phyloP scores from a whole-genome alignment of 2,797 vertebrate species.

The Pantherophis vulpinus region DNA sequence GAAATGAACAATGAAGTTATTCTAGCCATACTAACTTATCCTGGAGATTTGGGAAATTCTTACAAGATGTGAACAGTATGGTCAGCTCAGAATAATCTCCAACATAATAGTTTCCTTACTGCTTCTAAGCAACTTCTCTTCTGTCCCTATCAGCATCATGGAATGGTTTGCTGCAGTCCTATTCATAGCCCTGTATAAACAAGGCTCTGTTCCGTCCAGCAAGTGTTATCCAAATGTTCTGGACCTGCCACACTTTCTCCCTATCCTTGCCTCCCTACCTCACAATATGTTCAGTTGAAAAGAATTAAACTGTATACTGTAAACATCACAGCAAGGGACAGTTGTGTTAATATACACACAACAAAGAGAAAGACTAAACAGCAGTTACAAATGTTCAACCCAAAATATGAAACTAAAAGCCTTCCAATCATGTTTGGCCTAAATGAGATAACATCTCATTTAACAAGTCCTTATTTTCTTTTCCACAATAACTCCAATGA shows the following conservation, averaged over 20 bases:
- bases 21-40: background rate
- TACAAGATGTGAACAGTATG: background rate
- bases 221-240: background rate
- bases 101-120: background rate
- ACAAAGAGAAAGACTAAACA: constrained; percentile 36
- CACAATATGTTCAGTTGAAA: background rate
- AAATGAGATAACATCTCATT: constrained; percentile 26
- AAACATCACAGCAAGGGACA: constrained; percentile 48
- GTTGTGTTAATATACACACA: constrained; percentile 34
- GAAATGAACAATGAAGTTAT: background rate
- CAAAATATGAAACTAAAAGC: constrained; percentile 44
- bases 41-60: background rate
- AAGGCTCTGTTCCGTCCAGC: background rate
- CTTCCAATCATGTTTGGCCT: constrained; percentile 26
- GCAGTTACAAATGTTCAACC: constrained; percentile 24
- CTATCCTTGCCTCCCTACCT: too few relatives aligned
- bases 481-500: background rate
- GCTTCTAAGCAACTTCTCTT: background rate
- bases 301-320: constrained; percentile 25
- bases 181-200: background rate
- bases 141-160: background rate
- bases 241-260: background rate
- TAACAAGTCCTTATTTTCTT: background rate
- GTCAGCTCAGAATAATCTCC: background rate
- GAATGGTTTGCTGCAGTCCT: background rate